These are phyloP conservation scores for Chunga burmeisteri DNA, from an alignment of 2,113 vertebrate species.

Conservation along the genomic window DNA sequence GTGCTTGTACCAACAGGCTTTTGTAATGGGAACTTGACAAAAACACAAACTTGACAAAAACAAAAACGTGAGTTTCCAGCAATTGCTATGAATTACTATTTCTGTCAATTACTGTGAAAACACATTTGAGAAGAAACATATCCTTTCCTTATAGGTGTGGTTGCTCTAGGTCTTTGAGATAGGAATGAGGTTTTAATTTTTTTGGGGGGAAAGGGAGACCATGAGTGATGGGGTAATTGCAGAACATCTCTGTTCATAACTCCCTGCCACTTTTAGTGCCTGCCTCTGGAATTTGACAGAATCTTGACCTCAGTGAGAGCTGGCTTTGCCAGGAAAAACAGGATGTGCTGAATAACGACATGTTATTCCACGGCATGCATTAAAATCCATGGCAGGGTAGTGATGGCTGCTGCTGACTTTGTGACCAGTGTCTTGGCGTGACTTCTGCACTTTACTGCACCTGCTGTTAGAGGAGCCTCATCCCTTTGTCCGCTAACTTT, in stretches of 20 bases:
- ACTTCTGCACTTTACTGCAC: background rate
- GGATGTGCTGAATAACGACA: background rate
- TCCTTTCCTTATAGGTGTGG: background rate
- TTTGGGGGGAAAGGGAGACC: background rate
- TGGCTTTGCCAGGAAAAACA: background rate
- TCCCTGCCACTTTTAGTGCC: background rate
- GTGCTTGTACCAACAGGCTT: background rate
- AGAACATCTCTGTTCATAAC: background rate
- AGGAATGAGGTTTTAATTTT: background rate
- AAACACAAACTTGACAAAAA: background rate
- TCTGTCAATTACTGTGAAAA: background rate
- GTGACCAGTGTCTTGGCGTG: background rate
- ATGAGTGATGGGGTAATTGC: background rate
- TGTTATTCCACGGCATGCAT: background rate
- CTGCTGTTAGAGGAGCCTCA: background rate
- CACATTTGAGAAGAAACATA: background rate
- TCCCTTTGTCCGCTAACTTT: background rate
- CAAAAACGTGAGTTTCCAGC: background rate
- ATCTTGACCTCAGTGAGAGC: background rate
- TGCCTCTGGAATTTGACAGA: background rate
- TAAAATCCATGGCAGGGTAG: background rate
- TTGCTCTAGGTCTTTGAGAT: background rate
- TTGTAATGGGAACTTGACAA: background rate
- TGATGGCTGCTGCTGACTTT: background rate
- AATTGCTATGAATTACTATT: background rate